phyloP scores from a whole-genome alignment of 1,140 invertebrate species.

The Akabosia matsudoensis region DNA sequence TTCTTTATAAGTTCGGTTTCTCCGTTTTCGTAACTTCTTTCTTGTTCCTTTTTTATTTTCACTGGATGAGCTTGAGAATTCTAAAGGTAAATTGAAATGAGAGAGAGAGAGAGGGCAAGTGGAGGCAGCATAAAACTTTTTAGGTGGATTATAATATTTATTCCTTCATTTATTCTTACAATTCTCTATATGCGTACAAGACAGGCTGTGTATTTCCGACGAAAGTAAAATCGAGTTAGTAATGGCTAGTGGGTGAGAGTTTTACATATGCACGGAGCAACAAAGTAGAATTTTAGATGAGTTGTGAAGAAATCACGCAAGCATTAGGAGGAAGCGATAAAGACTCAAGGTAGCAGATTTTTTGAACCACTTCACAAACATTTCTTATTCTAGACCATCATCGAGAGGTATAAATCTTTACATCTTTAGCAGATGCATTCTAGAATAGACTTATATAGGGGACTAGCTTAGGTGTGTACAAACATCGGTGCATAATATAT shows the following conservation, averaged over 20 bases:
- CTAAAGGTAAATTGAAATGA: conserved; percentile 4
- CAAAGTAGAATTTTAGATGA: conserved; percentile 16
- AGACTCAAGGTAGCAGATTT: not conserved
- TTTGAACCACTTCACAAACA: too few relatives aligned
- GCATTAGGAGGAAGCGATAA: not conserved
- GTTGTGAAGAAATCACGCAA: conserved; percentile 17
- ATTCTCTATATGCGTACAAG: not conserved
- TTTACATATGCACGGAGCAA: not conserved
- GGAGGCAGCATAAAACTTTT: too few relatives aligned
- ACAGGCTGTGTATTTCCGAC: too few relatives aligned
- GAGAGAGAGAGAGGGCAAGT: not conserved
- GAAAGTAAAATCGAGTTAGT: too few relatives aligned
- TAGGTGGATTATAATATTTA: conserved; percentile 1
- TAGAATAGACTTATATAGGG: too few relatives aligned
- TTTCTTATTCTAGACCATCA: too few relatives aligned
- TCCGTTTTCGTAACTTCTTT: not conserved
- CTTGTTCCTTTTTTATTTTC: not conserved
- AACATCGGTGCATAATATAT: too few relatives aligned
- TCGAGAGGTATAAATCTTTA: too few relatives aligned
- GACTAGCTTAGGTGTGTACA: too few relatives aligned
- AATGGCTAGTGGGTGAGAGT: too few relatives aligned
- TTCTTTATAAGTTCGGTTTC: conserved; percentile 1
- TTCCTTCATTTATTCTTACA: not conserved
- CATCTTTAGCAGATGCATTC: too few relatives aligned
- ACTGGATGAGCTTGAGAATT: not conserved